phyloP scores from a whole-genome alignment of 2,888 invertebrate genomes.

The Yponomeuta cagnagella region DNA sequence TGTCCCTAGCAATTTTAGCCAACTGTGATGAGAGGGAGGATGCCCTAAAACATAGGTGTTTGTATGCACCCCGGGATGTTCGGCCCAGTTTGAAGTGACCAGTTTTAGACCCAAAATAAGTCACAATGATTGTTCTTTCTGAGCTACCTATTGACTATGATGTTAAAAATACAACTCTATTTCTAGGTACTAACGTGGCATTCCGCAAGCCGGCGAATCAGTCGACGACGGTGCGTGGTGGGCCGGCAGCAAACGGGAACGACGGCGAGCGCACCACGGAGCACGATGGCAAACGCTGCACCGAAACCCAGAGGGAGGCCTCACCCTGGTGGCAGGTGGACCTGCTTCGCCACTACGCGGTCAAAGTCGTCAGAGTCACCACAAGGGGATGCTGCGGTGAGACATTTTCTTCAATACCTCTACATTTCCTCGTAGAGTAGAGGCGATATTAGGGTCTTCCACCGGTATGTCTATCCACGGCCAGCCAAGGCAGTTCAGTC shows the following conservation, averaged over 20 bases:
- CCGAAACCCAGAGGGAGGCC: slow-evolving; percentile 91
- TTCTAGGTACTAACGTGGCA: slow-evolving; percentile 87
- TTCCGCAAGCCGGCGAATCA: slow-evolving; percentile 92
- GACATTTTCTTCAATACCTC: slow-evolving; percentile 23
- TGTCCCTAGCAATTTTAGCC: too few relatives aligned
- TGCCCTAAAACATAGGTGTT: too few relatives aligned
- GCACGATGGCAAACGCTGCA: slow-evolving; percentile 91
- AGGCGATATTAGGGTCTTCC: too few relatives aligned
- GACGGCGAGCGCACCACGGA: slow-evolving; percentile 90
- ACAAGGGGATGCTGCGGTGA: slow-evolving; percentile 87
- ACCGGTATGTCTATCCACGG: too few relatives aligned
- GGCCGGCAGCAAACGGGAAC: slow-evolving; percentile 88
- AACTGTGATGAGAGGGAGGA: too few relatives aligned
- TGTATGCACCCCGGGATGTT: too few relatives aligned
- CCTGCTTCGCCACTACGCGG: slow-evolving; percentile 86
- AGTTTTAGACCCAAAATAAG: background rate
- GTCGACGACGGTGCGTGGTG: slow-evolving; percentile 91
- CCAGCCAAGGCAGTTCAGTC: too few relatives aligned
- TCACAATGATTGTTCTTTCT: background rate
- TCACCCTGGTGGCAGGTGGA: slow-evolving; percentile 97
- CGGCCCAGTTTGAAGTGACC: too few relatives aligned
- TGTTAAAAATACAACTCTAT: background rate
- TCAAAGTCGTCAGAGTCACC: slow-evolving; percentile 90
- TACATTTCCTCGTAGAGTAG: too few relatives aligned
- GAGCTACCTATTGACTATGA: background rate